These are phyloP conservation scores for Drosophila grimshawi DNA, from an alignment of 1,140 invertebrate species.

Conservation along the genomic window DNA sequence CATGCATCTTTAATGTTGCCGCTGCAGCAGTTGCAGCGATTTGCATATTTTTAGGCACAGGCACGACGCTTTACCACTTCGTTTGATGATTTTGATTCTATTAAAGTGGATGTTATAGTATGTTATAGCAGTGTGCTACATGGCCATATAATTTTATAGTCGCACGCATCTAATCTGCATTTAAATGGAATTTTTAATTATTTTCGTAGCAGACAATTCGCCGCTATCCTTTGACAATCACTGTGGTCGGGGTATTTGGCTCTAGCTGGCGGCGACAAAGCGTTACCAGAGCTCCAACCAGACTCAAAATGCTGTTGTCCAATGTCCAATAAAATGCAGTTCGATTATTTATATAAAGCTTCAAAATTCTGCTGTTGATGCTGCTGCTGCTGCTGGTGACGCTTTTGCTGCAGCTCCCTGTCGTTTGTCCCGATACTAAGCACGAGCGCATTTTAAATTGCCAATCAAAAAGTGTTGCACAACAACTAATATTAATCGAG, in stretches of 20 bases:
- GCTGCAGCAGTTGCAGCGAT: constrained; percentile 40
- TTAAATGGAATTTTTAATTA: constrained; percentile 83
- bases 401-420: constrained; percentile 23
- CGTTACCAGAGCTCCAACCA: constrained; percentile 26
- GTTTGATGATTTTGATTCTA: constrained; percentile 54
- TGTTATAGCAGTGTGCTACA: constrained; percentile 12
- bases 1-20: constrained; percentile 61
- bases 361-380: constrained; percentile 48
- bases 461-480: constrained; percentile 77
- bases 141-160: constrained; percentile 70
- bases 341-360: constrained; percentile 81
- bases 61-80: constrained; percentile 11
- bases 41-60: constrained; percentile 73
- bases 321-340: constrained; percentile 71
- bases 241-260: constrained; percentile 48
- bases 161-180: constrained; percentile 79
- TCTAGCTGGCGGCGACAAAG: constrained; percentile 22
- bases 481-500: constrained; percentile 14
- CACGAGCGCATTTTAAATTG: constrained; percentile 71
- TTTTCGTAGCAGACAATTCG: constrained; percentile 71
- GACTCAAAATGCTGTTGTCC: constrained; percentile 35
- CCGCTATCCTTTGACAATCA: constrained; percentile 78
- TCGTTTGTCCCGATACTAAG: constrained; percentile 16
- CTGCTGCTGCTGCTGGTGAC: constrained; percentile 4
- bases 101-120: constrained; percentile 50